Evolutionary conservation across 2,888 invertebrate species (phyloP), one percentile per base, ranked within the genome.

Genomic region (Pachliopta kotzebuea): DNA sequence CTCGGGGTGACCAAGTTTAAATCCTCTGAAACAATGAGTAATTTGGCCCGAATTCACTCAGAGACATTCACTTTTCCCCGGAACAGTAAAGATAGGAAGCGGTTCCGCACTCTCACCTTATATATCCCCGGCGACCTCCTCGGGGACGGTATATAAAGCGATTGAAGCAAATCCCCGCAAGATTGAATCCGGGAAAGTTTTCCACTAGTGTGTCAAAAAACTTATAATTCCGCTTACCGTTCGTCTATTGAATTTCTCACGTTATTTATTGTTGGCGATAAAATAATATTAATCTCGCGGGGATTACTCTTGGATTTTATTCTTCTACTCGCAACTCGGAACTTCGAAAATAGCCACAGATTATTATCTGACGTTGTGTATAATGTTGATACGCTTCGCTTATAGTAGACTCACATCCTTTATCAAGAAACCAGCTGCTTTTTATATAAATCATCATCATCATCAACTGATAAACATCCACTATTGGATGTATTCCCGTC

Each of bases 231-330:
- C 79, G 77, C 78, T 80, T 75, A 78, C 80, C 77, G 77, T 77
- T 76, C 75, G 79, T 74, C 88, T 86, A 90, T 91, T 91, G 89
- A 91, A 90, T 90, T 61, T 88, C 86, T 74, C 82, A 81, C 79
- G 81, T 88, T 91, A 90, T 90, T 90, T 90, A 91, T 91, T 84
- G 89, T 88, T 80, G 77, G 84, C 86, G 89, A 91, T 91, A 90
- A 91, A 91, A 91, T 89, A 90, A 90, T 91, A 91, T 91, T 91
- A 91, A 91, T 90, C 90, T 87, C 88, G 77, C 66, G 88, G 84
- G 91, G 84, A 89, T 90, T 87, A 84, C 78, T 75, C 75, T 76
- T 77, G 87, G 89, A 88, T 90, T 90, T 89, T 83, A 86, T 89
- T 87, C 88, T 86, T 85, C 80, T 84, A 79, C 74, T 83, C 81